Conservation (phyloP, 2,113 vertebrate genomes). For the Pelecanoides urinatrix region DNA sequence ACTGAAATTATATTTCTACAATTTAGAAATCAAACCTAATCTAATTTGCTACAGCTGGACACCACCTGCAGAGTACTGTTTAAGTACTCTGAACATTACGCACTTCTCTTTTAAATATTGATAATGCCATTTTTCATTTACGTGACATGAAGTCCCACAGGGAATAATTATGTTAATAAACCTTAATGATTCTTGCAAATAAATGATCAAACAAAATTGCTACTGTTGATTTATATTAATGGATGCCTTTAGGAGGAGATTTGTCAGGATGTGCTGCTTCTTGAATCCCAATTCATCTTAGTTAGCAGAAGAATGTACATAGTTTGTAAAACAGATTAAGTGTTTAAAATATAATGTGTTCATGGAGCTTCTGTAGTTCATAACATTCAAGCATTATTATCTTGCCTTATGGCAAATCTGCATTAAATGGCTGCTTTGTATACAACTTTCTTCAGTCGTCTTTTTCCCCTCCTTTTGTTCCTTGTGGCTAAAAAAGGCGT, state of each 20-base stretch:
- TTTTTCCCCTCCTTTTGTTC: neutral
- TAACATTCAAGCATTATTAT: slow-evolving; percentile 53
- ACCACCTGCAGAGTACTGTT: slow-evolving; percentile 75
- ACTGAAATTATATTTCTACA: slow-evolving; percentile 51
- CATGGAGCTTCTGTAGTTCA: slow-evolving; percentile 65
- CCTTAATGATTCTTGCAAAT: slow-evolving; percentile 86
- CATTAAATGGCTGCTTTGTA: slow-evolving; percentile 52
- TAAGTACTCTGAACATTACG: slow-evolving; percentile 68
- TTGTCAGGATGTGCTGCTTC: slow-evolving; percentile 73
- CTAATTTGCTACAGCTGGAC: slow-evolving; percentile 78
- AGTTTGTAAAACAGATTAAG: slow-evolving; percentile 77
- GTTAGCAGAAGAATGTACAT: slow-evolving; percentile 72
- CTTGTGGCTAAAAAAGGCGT: neutral
- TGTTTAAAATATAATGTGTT: slow-evolving; percentile 74
- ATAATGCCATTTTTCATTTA: slow-evolving; percentile 85
- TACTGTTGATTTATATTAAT: slow-evolving; percentile 86
- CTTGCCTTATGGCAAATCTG: slow-evolving; percentile 66
- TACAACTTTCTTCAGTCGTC: slow-evolving; percentile 31
- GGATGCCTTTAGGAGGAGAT: slow-evolving; percentile 82
- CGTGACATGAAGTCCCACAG: slow-evolving; percentile 77
- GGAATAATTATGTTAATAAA: slow-evolving; percentile 88
- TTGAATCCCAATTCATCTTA: slow-evolving; percentile 80
- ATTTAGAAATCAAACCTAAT: slow-evolving; percentile 66
- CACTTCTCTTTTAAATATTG: slow-evolving; percentile 83
- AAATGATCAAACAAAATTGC: slow-evolving; percentile 85